These are phyloP conservation scores for Chelidonichthys spinosus DNA, from an alignment of 2,797 vertebrate species.

Conservation along the genomic window DNA sequence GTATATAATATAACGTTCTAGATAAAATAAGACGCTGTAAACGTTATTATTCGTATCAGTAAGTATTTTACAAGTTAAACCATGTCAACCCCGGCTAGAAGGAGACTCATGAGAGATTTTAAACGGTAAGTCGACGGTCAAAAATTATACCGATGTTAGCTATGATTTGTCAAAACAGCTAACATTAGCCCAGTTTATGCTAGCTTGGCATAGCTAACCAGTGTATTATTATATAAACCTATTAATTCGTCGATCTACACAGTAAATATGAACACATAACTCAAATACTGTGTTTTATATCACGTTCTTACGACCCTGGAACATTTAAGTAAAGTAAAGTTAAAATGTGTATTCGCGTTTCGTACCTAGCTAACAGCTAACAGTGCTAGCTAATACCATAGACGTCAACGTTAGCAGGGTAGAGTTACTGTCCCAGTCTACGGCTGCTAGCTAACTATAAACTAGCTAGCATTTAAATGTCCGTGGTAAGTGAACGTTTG, in stretches of 20 bases:
- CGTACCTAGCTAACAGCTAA: slow-evolving; percentile 21
- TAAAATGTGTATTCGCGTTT: background rate
- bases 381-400: slow-evolving; percentile 28
- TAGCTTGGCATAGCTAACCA: slow-evolving; percentile 19
- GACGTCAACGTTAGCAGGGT: slow-evolving; percentile 16
- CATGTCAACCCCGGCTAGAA: slow-evolving; percentile 97
- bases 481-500: background rate
- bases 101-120: slow-evolving; percentile 97
- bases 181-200: slow-evolving; percentile 56
- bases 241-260: accelerated
- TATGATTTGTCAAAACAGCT: slow-evolving; percentile 67
- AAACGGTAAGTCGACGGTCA: slow-evolving; percentile 88
- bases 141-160: slow-evolving; percentile 42
- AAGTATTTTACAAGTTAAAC: slow-evolving; percentile 29
- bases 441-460: background rate
- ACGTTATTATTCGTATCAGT: background rate
- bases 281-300: accelerated
- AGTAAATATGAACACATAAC: accelerated
- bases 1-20: slow-evolving; percentile 6
- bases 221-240: background rate
- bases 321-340: background rate
- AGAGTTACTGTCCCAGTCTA: background rate
- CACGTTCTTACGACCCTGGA: background rate
- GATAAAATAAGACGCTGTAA: background rate
- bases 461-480: slow-evolving; percentile 24